Conservation (phyloP, 2,888 invertebrate genomes). For the Thereva nobilitata region DNA sequence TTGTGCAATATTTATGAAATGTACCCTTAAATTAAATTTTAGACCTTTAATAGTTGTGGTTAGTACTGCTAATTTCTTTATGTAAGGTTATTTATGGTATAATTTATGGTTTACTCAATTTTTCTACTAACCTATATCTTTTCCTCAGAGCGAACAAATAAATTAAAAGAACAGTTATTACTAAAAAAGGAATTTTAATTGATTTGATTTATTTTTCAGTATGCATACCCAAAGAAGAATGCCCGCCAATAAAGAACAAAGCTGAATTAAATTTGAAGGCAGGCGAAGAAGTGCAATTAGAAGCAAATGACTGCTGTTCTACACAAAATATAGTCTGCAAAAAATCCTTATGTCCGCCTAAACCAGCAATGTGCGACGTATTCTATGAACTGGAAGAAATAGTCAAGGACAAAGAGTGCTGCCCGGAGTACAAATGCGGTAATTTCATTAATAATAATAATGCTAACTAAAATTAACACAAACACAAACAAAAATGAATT, state of each 20-base stretch:
- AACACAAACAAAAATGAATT: background rate
- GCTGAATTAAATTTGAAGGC: conserved; percentile 57
- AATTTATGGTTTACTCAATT: too few species aligned
- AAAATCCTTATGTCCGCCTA: conserved; percentile 65
- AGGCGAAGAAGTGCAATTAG: conserved; percentile 66
- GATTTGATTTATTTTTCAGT: conserved; percentile 58
- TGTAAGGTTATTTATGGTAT: too few species aligned
- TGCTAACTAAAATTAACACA: background rate
- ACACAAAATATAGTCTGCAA: conserved; percentile 65
- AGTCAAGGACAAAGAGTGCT: conserved; percentile 63
- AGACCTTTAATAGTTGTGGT: too few species aligned
- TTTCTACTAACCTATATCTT: too few species aligned
- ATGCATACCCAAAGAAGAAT: conserved; percentile 74
- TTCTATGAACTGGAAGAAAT: conserved; percentile 63
- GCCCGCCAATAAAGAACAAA: conserved; percentile 59
- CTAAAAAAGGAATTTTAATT: too few species aligned
- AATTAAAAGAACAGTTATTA: too few species aligned
- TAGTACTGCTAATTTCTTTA: too few species aligned
- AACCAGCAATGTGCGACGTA: conserved; percentile 54
- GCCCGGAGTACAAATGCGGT: conserved; percentile 71
- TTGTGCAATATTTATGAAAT: too few species aligned
- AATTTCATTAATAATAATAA: conserved; percentile 43
- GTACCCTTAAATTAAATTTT: too few species aligned
- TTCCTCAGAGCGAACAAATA: too few species aligned
- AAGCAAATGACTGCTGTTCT: conserved; percentile 75